Conservation (phyloP, 1,140 invertebrate species). For the Teleogryllus occipitalis region DNA sequence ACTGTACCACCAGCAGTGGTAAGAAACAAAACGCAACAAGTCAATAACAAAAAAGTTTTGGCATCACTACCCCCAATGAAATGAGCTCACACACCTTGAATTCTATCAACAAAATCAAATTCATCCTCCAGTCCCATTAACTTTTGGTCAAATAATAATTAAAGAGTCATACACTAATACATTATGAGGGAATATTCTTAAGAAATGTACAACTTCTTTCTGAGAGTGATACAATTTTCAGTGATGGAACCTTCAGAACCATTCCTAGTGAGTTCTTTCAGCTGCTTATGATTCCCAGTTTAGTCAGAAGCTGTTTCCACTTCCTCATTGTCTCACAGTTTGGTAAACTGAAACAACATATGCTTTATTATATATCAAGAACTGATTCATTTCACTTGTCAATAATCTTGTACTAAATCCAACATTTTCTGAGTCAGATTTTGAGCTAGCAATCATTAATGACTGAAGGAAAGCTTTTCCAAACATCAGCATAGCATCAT, state of each 20-base stretch:
- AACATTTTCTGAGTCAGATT: constrained; percentile 5
- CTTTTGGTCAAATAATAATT: not conserved
- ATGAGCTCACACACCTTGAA: not conserved
- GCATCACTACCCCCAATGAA: no score
- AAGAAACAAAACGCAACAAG: not conserved
- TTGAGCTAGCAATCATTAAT: not conserved
- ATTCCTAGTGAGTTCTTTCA: not conserved
- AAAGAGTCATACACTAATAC: not conserved
- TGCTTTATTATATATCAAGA: not conserved
- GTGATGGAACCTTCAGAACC: not conserved
- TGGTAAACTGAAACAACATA: not conserved
- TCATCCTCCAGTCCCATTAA: not conserved
- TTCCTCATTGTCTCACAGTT: not conserved
- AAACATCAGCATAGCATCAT: not conserved
- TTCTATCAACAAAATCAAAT: not conserved
- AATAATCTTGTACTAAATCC: not conserved
- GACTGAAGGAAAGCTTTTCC: not conserved
- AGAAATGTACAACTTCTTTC: not conserved
- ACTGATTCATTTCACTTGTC: no score
- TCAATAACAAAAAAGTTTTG: not conserved
- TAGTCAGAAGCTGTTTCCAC: not conserved
- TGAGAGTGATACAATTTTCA: not conserved
- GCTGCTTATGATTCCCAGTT: not conserved
- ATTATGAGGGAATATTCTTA: not conserved
- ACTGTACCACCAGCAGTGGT: not conserved